phyloP scores from a whole-genome alignment of 2,797 vertebrate species.

The Okamejei kenojei region DNA sequence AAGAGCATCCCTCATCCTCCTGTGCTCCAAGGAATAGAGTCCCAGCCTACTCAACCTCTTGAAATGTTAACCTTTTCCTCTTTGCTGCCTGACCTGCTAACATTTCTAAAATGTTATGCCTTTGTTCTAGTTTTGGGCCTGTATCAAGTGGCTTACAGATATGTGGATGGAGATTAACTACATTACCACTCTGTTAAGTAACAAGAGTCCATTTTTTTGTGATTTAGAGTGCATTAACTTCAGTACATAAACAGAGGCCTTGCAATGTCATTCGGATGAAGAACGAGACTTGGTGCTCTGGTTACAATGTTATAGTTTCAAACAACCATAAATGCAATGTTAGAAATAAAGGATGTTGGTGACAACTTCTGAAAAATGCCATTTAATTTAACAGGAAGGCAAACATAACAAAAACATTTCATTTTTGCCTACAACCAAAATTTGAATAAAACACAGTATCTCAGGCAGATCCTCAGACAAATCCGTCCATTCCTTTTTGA shows the following conservation, averaged over 20 bases:
- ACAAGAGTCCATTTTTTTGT: neutral
- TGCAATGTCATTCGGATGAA: neutral
- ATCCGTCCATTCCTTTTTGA: neutral
- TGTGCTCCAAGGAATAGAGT: no score
- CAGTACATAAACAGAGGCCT: neutral
- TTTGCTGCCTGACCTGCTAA: no score
- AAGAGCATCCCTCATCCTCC: no score
- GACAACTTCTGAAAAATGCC: neutral
- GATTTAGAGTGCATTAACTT: neutral
- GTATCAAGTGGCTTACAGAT: neutral
- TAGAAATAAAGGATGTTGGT: neutral
- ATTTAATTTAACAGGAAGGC: neutral
- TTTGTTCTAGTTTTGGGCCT: neutral
- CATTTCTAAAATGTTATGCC: no score
- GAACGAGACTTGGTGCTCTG: neutral
- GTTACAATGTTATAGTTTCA: neutral
- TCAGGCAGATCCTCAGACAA: neutral
- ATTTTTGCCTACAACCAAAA: neutral
- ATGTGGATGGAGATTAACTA: neutral
- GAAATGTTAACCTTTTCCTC: no score
- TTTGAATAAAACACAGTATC: neutral
- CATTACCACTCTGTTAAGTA: neutral
- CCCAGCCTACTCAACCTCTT: no score
- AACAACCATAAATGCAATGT: neutral
- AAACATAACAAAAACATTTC: neutral